Conservation (phyloP, 2,113 vertebrate species). For the Pomatorhinus ruficollis region DNA sequence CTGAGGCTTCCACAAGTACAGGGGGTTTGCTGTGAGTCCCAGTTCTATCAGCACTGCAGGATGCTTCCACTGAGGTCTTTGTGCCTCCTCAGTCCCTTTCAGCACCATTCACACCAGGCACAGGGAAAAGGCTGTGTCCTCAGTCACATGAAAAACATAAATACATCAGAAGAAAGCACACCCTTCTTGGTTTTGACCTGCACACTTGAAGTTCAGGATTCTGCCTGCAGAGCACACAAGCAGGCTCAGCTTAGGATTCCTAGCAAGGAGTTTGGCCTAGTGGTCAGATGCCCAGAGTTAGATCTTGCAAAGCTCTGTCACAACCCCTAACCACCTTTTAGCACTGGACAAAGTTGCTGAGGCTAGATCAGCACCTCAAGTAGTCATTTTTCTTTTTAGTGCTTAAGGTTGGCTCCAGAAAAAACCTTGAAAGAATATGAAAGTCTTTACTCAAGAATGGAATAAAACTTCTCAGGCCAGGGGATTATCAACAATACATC, state of each 20-base stretch:
- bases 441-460: slow-evolving; percentile 22
- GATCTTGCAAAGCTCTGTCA: background rate
- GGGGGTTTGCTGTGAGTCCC: background rate
- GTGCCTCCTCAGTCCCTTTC: background rate
- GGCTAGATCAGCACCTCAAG: background rate
- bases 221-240: background rate
- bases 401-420: slow-evolving; percentile 26
- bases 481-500: background rate
- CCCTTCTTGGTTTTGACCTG: background rate
- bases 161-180: background rate
- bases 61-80: background rate
- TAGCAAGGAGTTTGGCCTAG: background rate
- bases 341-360: background rate
- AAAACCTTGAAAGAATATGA: slow-evolving; percentile 46
- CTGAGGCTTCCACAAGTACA: background rate
- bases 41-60: background rate
- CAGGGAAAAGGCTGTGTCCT: background rate
- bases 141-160: background rate
- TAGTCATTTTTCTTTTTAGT: slow-evolving; percentile 1
- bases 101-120: background rate
- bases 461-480: background rate
- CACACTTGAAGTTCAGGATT: background rate
- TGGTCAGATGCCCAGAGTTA: background rate
- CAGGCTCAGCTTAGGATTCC: background rate
- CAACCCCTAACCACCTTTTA: background rate